Evolutionary conservation across 2,113 vertebrate species (phyloP), one percentile per base, ranked within the genome.

Genomic region (Ochotona curzoniae): DNA sequence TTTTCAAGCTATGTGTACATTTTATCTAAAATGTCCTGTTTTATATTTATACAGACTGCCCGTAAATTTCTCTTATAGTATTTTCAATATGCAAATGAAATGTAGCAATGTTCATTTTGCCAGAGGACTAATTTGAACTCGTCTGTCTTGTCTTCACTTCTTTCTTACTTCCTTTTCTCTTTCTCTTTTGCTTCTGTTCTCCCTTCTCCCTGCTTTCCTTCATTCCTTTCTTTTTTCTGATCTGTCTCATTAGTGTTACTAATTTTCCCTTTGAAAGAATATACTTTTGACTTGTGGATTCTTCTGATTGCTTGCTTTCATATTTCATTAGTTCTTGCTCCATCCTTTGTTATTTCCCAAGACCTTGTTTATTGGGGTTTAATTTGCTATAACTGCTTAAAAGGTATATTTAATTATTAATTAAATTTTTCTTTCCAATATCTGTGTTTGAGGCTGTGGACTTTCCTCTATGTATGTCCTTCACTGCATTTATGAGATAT

Each of bases 11-110:
- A 75, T 69, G 12, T 26, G 7, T 86, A 15, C 8, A 61, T 90
- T 90, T 69, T 87, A 74, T 66, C 7, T 89, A 79, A 91, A 63
- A 38, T 60, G 74, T 91, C 64, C 83, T 28, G 64, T 86, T 74
- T 44, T 44, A 44, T 83, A 51, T 35, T 93, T 30, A 7, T 15
- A 47, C 9, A 17, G 35, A 51, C 44, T 30, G 6, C 67, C 71
- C 60, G 60, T 60, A 79, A 64, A 75, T 88, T 93, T 73, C 20
- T 78, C 4, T 51, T 51, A 66, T 69, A 66, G 35, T 28, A 26
- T 64, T 90, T 83, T 88, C 30, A 85, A 69, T 90, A 84, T 57
- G 71, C 89, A 1, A 54, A 73, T 8, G 61, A 92, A 82, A 74
- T 47, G 0, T 92, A 85, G n/a, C 15, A 63, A 89, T 69, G 35